Evolutionary conservation across 2,888 invertebrate genomes (phyloP), one percentile per base, ranked within the genome.

Genomic region (Orthosia cruda): DNA sequence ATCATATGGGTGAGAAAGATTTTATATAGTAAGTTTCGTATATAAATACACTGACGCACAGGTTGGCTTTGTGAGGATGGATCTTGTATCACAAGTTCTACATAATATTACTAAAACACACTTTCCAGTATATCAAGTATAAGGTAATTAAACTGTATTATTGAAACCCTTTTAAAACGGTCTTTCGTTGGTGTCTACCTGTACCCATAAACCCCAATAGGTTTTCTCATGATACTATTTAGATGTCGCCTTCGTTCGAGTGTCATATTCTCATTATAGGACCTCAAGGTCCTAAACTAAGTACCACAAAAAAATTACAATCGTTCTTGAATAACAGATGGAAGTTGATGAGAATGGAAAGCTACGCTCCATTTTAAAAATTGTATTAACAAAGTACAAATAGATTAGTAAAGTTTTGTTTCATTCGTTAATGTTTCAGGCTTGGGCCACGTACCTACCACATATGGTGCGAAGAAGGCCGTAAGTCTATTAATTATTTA

Each of bases 1-100:
- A 96, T 87, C 96, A 96, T 49, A 96, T 96, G 96, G 96, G 96
- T 96, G 85, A 88, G 91, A 83, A 49, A 3, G 0, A 45, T 20
- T 1, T 47, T 52, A 70, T 18, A 52, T 47, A 0, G 3, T 49
- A 47, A 5, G 23, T 23, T 47, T 47, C 59, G n/a, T n/a, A 50
- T 13, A 18, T 57, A 15, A 40, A 49, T 49, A 74, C 15, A 13
- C 26, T n/a, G 20, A 23, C n/a, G 3, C 15, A 23, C 16, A 58
- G n/a, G 40, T 3, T 16, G n/a, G n/a, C 3, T 20, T 52, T 3
- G 2, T 18, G 18, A 23, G n/a, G 4, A 11, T 1, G 2, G 11
- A 18, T 58, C 13, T 71, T 11, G 15, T 32, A 32, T 32, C 32
- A 32, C 1, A 5, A 5, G 32, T 32, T 7, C 32, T 32, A 32